Percentiles rank a stretch among this genome's conserved stretches.
Conservation (phyloP, 1,140 invertebrate genomes). For the Pseudomyrmex concolor region DNA sequence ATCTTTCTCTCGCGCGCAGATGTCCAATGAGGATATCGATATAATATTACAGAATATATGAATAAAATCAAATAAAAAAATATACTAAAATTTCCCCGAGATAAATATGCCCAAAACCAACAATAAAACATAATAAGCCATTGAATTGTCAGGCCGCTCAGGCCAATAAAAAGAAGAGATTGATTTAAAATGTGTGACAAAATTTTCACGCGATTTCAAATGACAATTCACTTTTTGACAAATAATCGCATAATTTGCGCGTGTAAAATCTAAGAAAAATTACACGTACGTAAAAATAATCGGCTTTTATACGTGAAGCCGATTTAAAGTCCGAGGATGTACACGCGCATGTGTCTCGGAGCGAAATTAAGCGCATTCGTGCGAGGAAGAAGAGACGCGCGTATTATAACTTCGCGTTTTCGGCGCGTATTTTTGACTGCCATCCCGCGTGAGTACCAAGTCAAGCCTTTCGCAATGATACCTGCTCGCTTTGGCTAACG, state of each 20-base stretch:
- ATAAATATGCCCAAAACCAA: neutral
- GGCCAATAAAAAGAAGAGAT: too few species aligned
- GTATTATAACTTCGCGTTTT: neutral
- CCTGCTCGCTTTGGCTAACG: conserved; percentile 72
- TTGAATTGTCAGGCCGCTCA: too few species aligned
- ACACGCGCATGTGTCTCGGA: too few species aligned
- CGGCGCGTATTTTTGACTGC: conserved; percentile 23
- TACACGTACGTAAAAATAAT: too few species aligned
- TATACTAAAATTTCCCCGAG: neutral
- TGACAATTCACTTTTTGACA: too few species aligned
- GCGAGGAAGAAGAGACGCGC: neutral
- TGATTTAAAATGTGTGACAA: too few species aligned
- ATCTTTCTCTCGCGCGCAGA: conserved; percentile 52
- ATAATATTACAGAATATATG: neutral
- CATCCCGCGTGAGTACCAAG: conserved; percentile 56
- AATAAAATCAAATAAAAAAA: neutral
- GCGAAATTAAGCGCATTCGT: too few species aligned
- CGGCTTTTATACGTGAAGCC: neutral
- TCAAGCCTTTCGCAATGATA: conserved; percentile 62
- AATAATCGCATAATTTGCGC: too few species aligned
- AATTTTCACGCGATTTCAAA: too few species aligned
- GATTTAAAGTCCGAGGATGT: neutral
- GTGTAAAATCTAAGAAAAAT: too few species aligned
- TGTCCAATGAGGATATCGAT: neutral
- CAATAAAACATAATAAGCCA: too few species aligned